Evolutionary conservation across 2,888 invertebrate species (phyloP), one percentile per base, ranked within the genome.

Genomic region (Falcaria lacertinaria): DNA sequence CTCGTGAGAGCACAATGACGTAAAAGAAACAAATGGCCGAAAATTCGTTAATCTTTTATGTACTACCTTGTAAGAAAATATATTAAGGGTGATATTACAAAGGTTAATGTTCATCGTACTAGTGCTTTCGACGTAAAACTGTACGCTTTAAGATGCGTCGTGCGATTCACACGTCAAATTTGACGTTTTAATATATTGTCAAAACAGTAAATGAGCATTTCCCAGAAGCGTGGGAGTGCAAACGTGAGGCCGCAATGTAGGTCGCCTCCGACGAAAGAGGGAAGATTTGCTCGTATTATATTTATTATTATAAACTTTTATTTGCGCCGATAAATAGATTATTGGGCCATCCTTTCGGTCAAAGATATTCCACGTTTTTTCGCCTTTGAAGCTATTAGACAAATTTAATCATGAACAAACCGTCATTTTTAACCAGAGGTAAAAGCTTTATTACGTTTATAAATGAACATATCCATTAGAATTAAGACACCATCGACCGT

Each of bases 211-310:
- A 78, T 67, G 67, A 70, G 70, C 60, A 55, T 61, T 85, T 84
- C 83, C 62, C 70, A 80, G 83, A 81, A 83, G 72, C 77, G 80
- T 81, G 75, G 78, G 79, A 67, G 66, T 62, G 45, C 53, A 48
- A 47, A 60, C 60, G 62, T 54, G 56, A 49, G 53, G 47, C 50
- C 43, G 41, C 52, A 54, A 84, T 69, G 66, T 83, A 71, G 82
- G 84, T 74, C 84, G 68, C 48, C 62, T 63, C 69, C 68, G 48
- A 61, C 62, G 67, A 60, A 74, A 73, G 61, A 68, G 51, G 45
- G 53, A 58, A 56, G 58, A 52, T 53, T 45, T 37, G 39, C 41
- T 44, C 47, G 48, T 54, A 50, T 50, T 49, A 33, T 41, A 37
- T 36, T 50, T 47, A 45, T 48, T 49, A 33, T 48, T 53, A 41